A percentile compares a stretch with the other conserved stretches of the same genome.
Conservation (phyloP, 1,140 invertebrate genomes). For the Zaprionus ornatus region DNA sequence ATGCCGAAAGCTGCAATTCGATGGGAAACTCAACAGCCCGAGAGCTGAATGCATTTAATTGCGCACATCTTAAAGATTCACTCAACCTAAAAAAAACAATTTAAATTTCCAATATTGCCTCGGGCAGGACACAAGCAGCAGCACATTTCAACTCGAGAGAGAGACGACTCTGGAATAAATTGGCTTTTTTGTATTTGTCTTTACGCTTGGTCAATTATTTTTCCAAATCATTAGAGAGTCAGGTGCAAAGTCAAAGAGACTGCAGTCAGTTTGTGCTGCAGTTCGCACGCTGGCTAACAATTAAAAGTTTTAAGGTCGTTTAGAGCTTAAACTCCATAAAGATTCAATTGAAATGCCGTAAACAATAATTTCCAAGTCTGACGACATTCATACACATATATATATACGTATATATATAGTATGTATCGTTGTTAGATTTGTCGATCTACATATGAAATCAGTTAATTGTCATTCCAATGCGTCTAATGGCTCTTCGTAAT, state of each 20-base stretch:
- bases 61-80: conserved; percentile 19
- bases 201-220: conserved; percentile 21
- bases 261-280: neutral
- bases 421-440: neutral
- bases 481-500: neutral
- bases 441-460: neutral
- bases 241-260: conserved; percentile 6
- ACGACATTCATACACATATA: too few species aligned
- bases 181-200: conserved; percentile 31
- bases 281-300: neutral
- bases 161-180: conserved; percentile 4
- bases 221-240: conserved; percentile 54
- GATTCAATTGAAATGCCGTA: too few species aligned
- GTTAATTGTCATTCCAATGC: neutral
- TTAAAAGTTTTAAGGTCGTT: neutral
- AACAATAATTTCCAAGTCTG: too few species aligned
- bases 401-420: too few species aligned
- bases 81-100: neutral
- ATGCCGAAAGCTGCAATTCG: neutral
- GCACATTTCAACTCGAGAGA: neutral
- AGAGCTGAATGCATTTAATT: conserved; percentile 19
- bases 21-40: neutral
- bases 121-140: neutral
- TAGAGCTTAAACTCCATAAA: too few species aligned
- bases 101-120: conserved; percentile 3